Conservation (phyloP, 2,888 invertebrate species). For the Theristus sp. region DNA sequence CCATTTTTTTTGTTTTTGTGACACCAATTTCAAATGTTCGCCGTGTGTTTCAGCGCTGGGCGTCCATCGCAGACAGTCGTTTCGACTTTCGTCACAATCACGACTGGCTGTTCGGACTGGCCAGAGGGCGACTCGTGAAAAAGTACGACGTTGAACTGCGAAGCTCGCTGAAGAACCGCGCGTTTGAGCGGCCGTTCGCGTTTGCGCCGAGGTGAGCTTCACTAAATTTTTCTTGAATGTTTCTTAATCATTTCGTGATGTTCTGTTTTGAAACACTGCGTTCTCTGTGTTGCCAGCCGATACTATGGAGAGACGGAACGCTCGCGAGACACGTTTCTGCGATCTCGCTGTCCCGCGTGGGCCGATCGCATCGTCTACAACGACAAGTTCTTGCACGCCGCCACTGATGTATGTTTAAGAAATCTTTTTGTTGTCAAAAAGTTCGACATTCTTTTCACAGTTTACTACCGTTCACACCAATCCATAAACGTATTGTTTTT, state of each 20-base stretch:
- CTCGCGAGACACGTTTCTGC: background rate
- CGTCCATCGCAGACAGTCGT: too few species aligned
- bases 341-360: background rate
- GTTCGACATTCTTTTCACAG: too few species aligned
- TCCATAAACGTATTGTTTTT: too few species aligned
- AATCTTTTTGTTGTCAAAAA: too few species aligned
- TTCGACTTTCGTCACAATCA: too few species aligned
- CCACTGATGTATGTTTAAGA: background rate
- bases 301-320: background rate
- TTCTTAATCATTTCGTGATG: too few species aligned
- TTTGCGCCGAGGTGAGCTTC: background rate
- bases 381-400: background rate
- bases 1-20: too few species aligned
- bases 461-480: too few species aligned
- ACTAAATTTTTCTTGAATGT: too few species aligned
- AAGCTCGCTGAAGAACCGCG: background rate
- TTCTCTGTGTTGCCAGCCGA: background rate
- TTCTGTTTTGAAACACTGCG: too few species aligned
- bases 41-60: too few species aligned
- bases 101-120: background rate
- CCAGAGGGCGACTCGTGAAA: background rate
- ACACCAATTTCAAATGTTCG: too few species aligned
- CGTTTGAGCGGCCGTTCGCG: background rate
- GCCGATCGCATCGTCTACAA: background rate
- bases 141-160: background rate